Conservation (phyloP, 1,140 invertebrate genomes). For the Calycopis cecrops region DNA sequence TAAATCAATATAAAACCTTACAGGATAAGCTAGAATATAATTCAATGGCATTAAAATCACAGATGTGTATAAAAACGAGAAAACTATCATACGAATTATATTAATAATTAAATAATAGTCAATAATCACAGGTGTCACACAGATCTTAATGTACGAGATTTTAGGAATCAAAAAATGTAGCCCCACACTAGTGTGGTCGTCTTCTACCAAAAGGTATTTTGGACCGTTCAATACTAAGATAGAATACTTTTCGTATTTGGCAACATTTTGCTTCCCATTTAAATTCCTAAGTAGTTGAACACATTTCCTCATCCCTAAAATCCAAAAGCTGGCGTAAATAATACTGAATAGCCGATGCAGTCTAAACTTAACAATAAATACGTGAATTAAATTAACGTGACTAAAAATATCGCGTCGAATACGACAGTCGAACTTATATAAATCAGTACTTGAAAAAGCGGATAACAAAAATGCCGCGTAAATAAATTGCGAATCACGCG, state of each 20-base stretch:
- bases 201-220: neutral
- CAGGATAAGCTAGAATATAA: conserved; percentile 44
- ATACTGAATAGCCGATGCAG: conserved; percentile 49
- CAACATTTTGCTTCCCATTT: conserved; percentile 27
- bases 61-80: conserved; percentile 60
- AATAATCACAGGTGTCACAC: conserved; percentile 62
- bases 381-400: conserved; percentile 38
- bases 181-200: conserved; percentile 26
- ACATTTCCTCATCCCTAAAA: conserved; percentile 28
- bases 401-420: conserved; percentile 21
- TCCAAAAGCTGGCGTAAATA: conserved; percentile 38
- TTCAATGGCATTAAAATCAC: conserved; percentile 67
- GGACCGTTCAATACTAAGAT: neutral
- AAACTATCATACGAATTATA: conserved; percentile 60
- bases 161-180: conserved; percentile 40
- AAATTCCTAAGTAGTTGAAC: conserved; percentile 31
- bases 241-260: conserved; percentile 22
- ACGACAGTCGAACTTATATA: conserved; percentile 31
- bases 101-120: conserved; percentile 59
- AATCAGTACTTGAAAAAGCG: conserved; percentile 64
- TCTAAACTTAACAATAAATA: conserved; percentile 56
- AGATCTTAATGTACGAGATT: conserved; percentile 53
- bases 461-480: conserved; percentile 41
- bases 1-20: conserved; percentile 50
- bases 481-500: conserved; percentile 48